Conservation (phyloP, 1,140 invertebrate species). For the Lordiphosa mommai region DNA sequence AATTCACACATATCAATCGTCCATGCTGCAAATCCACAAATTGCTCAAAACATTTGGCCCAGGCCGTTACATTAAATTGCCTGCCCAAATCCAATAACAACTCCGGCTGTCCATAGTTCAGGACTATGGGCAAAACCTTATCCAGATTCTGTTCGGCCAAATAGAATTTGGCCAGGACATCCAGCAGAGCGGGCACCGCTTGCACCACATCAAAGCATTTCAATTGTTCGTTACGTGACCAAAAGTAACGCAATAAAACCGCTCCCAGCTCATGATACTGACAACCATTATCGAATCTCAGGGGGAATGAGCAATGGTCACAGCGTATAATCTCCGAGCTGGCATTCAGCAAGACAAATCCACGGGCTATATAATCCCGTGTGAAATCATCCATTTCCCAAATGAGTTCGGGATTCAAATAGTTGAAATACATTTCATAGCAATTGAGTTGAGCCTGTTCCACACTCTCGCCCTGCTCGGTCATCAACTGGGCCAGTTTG, state of each 20-base stretch:
- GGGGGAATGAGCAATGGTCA: conserved; percentile 63
- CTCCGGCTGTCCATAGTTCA: conserved; percentile 68
- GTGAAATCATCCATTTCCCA: conserved; percentile 76
- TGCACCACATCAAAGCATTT: conserved; percentile 75
- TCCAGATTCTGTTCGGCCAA: conserved; percentile 68
- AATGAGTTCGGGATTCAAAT: conserved; percentile 74
- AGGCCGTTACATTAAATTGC: conserved; percentile 49
- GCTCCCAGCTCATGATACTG: conserved; percentile 70
- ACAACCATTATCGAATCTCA: conserved; percentile 67
- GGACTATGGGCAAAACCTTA: conserved; percentile 68
- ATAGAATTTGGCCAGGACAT: conserved; percentile 73
- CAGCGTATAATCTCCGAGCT: conserved; percentile 59
- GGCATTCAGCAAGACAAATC: conserved; percentile 62
- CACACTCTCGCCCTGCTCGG: conserved; percentile 65
- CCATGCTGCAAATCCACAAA: conserved; percentile 72
- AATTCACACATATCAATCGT: conserved; percentile 63
- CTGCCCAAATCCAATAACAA: conserved; percentile 61
- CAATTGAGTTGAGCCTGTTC: conserved; percentile 63
- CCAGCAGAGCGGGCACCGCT: conserved; percentile 63
- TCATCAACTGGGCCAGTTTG: conserved; percentile 64
- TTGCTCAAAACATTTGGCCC: conserved; percentile 73
- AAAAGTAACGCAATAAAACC: conserved; percentile 68
- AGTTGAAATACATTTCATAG: conserved; percentile 78
- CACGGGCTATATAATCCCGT: conserved; percentile 64
- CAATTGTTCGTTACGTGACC: conserved; percentile 74